These are phyloP conservation scores for Apotomis betuletana DNA, from an alignment of 2,888 invertebrate species.

Conservation along the genomic window DNA sequence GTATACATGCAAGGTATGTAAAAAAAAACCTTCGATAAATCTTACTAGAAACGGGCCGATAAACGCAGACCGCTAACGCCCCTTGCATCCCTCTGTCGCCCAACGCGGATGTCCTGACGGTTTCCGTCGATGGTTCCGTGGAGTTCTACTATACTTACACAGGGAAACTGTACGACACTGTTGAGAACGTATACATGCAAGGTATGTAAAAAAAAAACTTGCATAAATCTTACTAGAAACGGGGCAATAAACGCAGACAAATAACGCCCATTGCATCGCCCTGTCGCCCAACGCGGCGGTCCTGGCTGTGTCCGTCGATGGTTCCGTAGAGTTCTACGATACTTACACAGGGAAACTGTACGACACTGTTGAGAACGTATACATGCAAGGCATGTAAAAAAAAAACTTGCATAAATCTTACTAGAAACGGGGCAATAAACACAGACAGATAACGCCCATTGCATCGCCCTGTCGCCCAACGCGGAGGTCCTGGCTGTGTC, in stretches of 20 bases:
- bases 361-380: slow-evolving; percentile 86
- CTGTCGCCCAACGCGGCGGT: slow-evolving; percentile 92
- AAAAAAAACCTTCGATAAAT: neutral
- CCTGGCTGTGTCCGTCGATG: slow-evolving; percentile 87
- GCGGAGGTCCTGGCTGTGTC: slow-evolving; percentile 90
- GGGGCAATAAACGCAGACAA: slow-evolving; percentile 84
- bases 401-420: too few species aligned
- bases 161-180: slow-evolving; percentile 85
- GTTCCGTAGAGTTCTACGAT: slow-evolving; percentile 87
- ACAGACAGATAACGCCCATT: slow-evolving; percentile 80
- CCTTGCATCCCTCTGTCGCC: slow-evolving; percentile 89
- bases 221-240: slow-evolving; percentile 76
- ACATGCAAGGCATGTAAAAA: slow-evolving; percentile 71
- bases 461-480: slow-evolving; percentile 90
- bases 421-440: slow-evolving; percentile 86
- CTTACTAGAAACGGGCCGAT: slow-evolving; percentile 54
- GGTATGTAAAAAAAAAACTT: slow-evolving; percentile 65
- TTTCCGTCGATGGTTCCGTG: slow-evolving; percentile 85
- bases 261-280: slow-evolving; percentile 84
- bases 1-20: slow-evolving; percentile 81
- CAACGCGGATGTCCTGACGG: slow-evolving; percentile 89
- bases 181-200: slow-evolving; percentile 85
- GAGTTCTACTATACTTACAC: slow-evolving; percentile 88
- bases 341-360: slow-evolving; percentile 86
- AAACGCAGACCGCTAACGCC: slow-evolving; percentile 81